Conservation (phyloP, 2,888 invertebrate species). For the Diogma glabrata region DNA sequence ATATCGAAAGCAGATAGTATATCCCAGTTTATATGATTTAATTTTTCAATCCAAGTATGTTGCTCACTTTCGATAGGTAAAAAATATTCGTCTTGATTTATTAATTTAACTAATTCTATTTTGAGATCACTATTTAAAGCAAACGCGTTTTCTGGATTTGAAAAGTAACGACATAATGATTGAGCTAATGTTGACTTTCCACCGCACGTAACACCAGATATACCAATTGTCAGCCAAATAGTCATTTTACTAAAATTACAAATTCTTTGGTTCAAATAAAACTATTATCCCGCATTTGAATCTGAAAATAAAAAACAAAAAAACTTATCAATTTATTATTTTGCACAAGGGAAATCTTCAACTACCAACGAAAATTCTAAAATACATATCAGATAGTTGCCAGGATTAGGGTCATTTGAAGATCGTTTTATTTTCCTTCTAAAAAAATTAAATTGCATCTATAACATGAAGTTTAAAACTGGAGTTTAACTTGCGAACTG, state of each 20-base stretch:
- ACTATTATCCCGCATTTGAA: not conserved
- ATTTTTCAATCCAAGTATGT: constrained; percentile 47
- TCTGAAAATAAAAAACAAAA: not conserved
- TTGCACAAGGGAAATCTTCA: too few species aligned
- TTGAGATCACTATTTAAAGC: constrained; percentile 30
- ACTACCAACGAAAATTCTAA: too few species aligned
- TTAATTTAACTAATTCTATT: constrained; percentile 38
- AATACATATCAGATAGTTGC: too few species aligned
- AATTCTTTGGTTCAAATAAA: too few species aligned
- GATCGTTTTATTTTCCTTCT: too few species aligned
- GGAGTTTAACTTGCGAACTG: too few species aligned
- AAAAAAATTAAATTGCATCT: too few species aligned
- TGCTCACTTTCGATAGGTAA: constrained; percentile 50
- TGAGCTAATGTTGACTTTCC: constrained; percentile 68
- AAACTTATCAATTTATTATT: too few species aligned
- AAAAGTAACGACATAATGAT: constrained; percentile 38
- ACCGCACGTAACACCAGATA: constrained; percentile 72
- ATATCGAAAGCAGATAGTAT: constrained; percentile 59
- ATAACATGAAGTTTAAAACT: too few species aligned
- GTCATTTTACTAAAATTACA: constrained; percentile 28
- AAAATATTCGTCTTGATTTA: constrained; percentile 71
- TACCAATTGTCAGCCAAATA: constrained; percentile 51
- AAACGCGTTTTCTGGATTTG: constrained; percentile 25
- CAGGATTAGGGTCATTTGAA: too few species aligned
- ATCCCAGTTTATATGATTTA: constrained; percentile 71